A percentile compares a stretch with the other conserved stretches of the same genome.
Conservation (phyloP, 2,888 invertebrate genomes). For the Tridacna gigas region DNA sequence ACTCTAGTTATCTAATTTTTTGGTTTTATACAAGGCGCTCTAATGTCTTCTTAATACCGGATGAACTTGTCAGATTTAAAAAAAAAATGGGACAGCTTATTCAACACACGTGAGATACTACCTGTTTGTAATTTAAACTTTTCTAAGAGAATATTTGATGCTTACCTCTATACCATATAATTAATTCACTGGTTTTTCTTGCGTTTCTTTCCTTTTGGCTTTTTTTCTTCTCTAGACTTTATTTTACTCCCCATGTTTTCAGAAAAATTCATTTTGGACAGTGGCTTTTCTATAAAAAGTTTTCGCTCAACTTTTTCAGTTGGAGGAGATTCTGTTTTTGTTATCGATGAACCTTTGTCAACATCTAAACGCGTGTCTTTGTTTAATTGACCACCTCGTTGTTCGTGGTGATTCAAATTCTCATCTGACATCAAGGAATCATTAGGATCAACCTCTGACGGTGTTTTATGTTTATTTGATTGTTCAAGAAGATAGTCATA, state of each 20-base stretch:
- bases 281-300: conserved; percentile 34
- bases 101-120: background rate
- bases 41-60: no score
- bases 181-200: conserved; percentile 23
- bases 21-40: no score
- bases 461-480: background rate
- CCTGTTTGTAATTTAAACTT: no score
- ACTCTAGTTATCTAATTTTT: no score
- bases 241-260: background rate
- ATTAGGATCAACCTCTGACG: background rate
- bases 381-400: background rate
- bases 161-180: conserved; percentile 14
- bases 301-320: conserved; percentile 21
- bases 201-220: background rate
- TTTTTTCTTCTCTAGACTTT: background rate
- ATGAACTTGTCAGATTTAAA: background rate
- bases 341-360: no score
- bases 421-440: background rate
- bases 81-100: background rate
- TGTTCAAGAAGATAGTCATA: conserved; percentile 38
- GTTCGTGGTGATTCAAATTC: no score
- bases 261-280: conserved; percentile 37
- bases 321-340: background rate
- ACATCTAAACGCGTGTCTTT: background rate
- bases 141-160: no score